Conservation (phyloP, 1,140 invertebrate species). For the Drosophila kohkoa region DNA sequence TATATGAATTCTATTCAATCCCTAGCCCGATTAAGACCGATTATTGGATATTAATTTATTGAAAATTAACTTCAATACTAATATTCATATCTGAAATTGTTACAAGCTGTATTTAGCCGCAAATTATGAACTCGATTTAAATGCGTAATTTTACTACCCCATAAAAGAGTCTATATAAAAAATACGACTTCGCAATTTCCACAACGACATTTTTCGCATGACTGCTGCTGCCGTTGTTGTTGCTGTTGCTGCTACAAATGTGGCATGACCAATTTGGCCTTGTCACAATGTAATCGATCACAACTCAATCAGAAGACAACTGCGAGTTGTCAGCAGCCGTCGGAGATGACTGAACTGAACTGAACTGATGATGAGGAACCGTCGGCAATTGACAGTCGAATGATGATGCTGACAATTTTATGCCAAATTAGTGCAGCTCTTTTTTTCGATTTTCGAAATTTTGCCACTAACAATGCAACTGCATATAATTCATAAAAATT, state of each 20-base stretch:
- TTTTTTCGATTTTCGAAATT: constrained; percentile 41
- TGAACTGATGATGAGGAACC: not conserved
- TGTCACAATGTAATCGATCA: constrained; percentile 83
- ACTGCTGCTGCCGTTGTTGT: not conserved
- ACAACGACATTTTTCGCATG: constrained; percentile 46
- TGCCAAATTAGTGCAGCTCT: constrained; percentile 78
- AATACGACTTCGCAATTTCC: constrained; percentile 18
- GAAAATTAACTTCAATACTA: too few species aligned
- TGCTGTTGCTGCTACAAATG: constrained; percentile 31
- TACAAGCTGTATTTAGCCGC: too few species aligned
- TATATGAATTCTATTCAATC: too few species aligned
- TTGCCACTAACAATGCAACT: constrained; percentile 10
- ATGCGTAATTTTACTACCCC: not conserved
- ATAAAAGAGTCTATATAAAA: not conserved
- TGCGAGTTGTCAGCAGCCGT: constrained; percentile 53
- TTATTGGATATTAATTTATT: too few species aligned
- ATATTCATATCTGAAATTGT: too few species aligned
- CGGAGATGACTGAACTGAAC: not conserved
- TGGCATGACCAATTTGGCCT: constrained; percentile 72
- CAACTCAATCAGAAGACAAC: constrained; percentile 72
- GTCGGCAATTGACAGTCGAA: constrained; percentile 32
- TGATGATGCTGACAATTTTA: constrained; percentile 66
- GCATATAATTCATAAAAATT: constrained; percentile 79
- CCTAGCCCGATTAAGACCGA: too few species aligned
- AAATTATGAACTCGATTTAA: not conserved